A percentile compares a stretch with the other conserved stretches of the same genome.
phyloP scores from a whole-genome alignment of 2,113 vertebrate species.

The Electrona antarctica region DNA sequence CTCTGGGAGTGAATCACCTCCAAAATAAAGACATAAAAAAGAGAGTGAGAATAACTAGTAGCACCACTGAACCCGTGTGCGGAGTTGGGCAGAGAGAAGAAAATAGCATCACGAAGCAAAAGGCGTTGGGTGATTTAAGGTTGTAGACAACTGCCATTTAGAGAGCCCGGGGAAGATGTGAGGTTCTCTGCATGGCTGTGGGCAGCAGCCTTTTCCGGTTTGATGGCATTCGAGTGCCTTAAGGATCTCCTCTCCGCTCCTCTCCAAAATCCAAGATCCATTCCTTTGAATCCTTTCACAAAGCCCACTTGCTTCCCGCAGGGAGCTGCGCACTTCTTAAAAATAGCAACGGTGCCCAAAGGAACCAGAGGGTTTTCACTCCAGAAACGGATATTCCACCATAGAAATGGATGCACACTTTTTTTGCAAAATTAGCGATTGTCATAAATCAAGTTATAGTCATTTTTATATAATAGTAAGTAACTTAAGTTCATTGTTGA shows the following conservation, averaged over 20 bases:
- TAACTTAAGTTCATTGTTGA: constrained; percentile 15
- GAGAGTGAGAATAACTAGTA: constrained; percentile 17
- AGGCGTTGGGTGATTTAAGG: constrained; percentile 16
- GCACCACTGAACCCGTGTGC: constrained; percentile 15
- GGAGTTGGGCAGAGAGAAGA: constrained; percentile 46
- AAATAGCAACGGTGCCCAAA: neutral
- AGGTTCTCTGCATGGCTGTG: constrained; percentile 46
- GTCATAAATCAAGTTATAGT: neutral
- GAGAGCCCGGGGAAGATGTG: constrained; percentile 57
- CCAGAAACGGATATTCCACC: constrained; percentile 21
- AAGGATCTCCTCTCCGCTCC: constrained; percentile 55
- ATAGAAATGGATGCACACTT: constrained; percentile 10
- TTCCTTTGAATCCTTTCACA: constrained; percentile 23
- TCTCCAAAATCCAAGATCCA: constrained; percentile 53
- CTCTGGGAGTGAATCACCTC: constrained; percentile 49
- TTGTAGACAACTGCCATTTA: constrained; percentile 62
- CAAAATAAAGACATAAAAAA: constrained; percentile 41
- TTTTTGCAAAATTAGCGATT: constrained; percentile 39
- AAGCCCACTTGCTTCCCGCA: constrained; percentile 10
- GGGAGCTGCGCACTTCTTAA: constrained; percentile 32
- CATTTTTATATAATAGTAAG: constrained; percentile 3
- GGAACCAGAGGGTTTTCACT: constrained; percentile 35
- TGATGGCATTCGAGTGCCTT: constrained; percentile 79
- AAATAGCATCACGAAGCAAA: neutral
- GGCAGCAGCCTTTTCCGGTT: constrained; percentile 61